These are phyloP conservation scores for Ormyrus rosae DNA, from an alignment of 2,888 invertebrate genomes.

Conservation along the genomic window DNA sequence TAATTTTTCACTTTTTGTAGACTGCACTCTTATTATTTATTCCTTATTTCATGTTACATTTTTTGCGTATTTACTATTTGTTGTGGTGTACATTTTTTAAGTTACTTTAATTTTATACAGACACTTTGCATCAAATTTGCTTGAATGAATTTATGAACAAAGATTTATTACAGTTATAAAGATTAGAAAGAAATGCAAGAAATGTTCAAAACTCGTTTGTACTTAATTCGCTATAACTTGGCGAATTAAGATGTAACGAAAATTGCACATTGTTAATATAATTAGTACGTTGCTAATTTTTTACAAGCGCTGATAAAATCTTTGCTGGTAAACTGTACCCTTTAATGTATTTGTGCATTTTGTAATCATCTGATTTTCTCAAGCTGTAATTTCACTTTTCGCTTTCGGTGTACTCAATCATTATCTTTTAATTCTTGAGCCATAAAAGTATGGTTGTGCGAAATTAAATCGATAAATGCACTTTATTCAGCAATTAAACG, in stretches of 20 bases:
- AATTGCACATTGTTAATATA: neutral
- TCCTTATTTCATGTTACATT: constrained; percentile 35
- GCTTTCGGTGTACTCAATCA: constrained; percentile 20
- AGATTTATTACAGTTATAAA: too few species aligned
- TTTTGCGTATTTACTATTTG: neutral
- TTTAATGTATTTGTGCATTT: neutral
- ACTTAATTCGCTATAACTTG: neutral
- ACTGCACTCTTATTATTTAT: constrained; percentile 22
- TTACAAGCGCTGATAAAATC: neutral
- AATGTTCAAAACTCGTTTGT: too few species aligned
- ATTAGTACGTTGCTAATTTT: neutral
- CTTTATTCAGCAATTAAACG: neutral
- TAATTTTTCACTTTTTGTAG: constrained; percentile 17
- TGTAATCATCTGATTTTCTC: constrained; percentile 3
- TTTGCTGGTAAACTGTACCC: neutral
- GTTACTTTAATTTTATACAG: too few species aligned
- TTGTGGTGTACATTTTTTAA: neutral
- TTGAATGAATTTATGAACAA: too few species aligned
- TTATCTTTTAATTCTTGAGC: constrained; percentile 16
- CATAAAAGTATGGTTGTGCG: neutral
- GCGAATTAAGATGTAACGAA: neutral
- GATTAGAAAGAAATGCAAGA: too few species aligned
- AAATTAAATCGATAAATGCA: constrained; percentile 18
- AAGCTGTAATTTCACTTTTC: constrained; percentile 13
- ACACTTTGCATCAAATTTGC: too few species aligned